A percentile compares a stretch with the other conserved stretches of the same genome.
Evolutionary conservation across 2,888 invertebrate genomes (phyloP).

Genomic region (Cephus runcator): DNA sequence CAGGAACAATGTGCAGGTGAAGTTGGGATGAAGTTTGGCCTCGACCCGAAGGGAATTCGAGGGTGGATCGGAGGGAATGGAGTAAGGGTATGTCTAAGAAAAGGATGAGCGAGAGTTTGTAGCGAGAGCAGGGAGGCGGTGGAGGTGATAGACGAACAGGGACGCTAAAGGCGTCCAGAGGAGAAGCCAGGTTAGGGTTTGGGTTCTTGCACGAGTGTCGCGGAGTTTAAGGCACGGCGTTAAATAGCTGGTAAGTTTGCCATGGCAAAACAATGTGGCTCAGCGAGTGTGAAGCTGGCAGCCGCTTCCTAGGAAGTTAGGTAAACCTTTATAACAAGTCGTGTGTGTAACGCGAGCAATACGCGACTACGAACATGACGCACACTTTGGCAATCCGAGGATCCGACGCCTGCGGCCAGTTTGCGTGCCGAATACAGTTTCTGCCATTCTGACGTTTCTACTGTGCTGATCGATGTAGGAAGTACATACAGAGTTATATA

Average conservation of each 20-base stretch:
- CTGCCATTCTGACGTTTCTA: slow-evolving; percentile 9
- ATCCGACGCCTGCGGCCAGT: slow-evolving; percentile 9
- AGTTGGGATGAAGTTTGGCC: slow-evolving; percentile 49
- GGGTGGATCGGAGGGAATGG: slow-evolving; percentile 6
- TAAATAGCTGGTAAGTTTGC: slow-evolving; percentile 61
- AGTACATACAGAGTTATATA: background rate
- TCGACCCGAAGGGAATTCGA: slow-evolving; percentile 18
- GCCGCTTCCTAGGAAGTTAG: slow-evolving; percentile 20
- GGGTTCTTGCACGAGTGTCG: slow-evolving; percentile 46
- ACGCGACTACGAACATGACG: background rate
- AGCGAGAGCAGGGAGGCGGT: slow-evolving; percentile 24
- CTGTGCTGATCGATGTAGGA: background rate
- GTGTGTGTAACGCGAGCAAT: background rate
- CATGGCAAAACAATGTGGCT: slow-evolving; percentile 57
- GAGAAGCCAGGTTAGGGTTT: slow-evolving; percentile 26
- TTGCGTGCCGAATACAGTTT: slow-evolving; percentile 25
- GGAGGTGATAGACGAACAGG: slow-evolving; percentile 13
- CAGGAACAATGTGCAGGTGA: slow-evolving; percentile 33
- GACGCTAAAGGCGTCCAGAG: slow-evolving; percentile 5
- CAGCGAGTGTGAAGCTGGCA: slow-evolving; percentile 50
- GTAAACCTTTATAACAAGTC: slow-evolving; percentile 13
- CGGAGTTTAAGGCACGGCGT: slow-evolving; percentile 55
- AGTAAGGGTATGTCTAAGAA: background rate
- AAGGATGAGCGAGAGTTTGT: background rate
- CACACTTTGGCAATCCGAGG: background rate